These are phyloP conservation scores for Ctenodactylus gundi DNA, from an alignment of 2,113 vertebrate genomes.

Conservation along the genomic window DNA sequence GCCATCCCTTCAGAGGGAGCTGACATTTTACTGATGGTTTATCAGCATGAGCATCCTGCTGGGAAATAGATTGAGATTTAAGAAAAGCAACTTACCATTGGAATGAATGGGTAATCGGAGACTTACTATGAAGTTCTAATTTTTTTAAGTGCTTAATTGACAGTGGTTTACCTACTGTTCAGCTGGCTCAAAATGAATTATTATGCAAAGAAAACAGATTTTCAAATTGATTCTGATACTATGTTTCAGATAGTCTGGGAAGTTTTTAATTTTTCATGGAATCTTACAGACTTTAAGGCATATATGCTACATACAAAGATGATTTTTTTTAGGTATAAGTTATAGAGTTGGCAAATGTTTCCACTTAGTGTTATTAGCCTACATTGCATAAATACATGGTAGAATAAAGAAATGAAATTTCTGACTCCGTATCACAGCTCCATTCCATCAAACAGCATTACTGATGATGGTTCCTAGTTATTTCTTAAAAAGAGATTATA, in stretches of 20 bases:
- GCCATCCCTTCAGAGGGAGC: slow-evolving; percentile 19
- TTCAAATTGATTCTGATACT: slow-evolving; percentile 48
- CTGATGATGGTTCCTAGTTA: background rate
- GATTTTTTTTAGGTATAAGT: slow-evolving; percentile 26
- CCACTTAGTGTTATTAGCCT: background rate
- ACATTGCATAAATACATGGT: background rate
- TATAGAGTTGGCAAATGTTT: background rate
- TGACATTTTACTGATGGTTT: slow-evolving; percentile 62
- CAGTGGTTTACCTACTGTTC: slow-evolving; percentile 74
- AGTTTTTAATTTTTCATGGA: slow-evolving; percentile 43
- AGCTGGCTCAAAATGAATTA: slow-evolving; percentile 71
- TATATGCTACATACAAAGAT: background rate
- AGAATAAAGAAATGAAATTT: slow-evolving; percentile 30
- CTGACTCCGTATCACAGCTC: background rate
- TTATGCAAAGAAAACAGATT: slow-evolving; percentile 57
- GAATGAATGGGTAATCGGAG: slow-evolving; percentile 73
- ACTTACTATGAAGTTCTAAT: slow-evolving; percentile 68
- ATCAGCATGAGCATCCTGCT: slow-evolving; percentile 64
- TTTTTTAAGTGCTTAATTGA: slow-evolving; percentile 73
- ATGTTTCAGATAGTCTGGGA: slow-evolving; percentile 34
- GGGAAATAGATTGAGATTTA: slow-evolving; percentile 77
- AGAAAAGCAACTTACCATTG: slow-evolving; percentile 72
- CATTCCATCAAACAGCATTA: background rate
- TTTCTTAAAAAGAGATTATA: slow-evolving; percentile 17
- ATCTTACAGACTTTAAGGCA: slow-evolving; percentile 1